Evolutionary conservation across 2,113 vertebrate species (phyloP).

Genomic region (Pseudopodoces humilis): DNA sequence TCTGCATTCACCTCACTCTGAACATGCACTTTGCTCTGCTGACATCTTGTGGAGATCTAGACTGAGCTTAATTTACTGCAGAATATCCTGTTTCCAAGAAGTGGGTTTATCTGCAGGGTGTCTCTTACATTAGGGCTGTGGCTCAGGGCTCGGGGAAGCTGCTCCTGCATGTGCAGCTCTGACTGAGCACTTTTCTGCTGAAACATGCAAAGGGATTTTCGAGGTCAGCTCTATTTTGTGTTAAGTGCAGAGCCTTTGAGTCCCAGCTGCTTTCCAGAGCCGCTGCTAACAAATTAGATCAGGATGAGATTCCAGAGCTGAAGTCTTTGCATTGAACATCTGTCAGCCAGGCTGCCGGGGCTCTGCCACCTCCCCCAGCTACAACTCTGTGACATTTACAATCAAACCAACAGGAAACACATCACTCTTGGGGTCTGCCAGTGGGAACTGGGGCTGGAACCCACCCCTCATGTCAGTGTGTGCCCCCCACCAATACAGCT

Average conservation of each 20-base stretch:
- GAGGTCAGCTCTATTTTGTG: not conserved
- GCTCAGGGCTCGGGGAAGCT: not conserved
- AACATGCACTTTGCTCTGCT: constrained; percentile 48
- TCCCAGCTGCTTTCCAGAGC: not conserved
- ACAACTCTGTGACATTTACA: not conserved
- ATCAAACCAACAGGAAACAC: not conserved
- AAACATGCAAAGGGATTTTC: not conserved
- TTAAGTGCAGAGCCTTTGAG: not conserved
- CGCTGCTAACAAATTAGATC: not conserved
- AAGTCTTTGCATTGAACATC: not conserved
- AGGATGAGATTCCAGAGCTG: not conserved
- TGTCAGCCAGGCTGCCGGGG: not conserved
- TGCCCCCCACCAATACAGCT: not conserved
- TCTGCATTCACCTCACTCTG: not conserved
- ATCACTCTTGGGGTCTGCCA: not conserved
- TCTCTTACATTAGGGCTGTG: not conserved
- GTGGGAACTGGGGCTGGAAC: not conserved
- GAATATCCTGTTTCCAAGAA: not conserved
- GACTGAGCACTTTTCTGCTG: not conserved
- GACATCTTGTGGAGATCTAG: constrained; percentile 67
- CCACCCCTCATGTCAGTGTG: accelerated
- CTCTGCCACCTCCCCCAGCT: not conserved
- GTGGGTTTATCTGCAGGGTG: not conserved
- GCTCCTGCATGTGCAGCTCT: not conserved
- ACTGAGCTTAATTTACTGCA: not conserved